Evolutionary conservation across 2,113 vertebrate genomes (phyloP).

Genomic region (Pollachius pollachius): DNA sequence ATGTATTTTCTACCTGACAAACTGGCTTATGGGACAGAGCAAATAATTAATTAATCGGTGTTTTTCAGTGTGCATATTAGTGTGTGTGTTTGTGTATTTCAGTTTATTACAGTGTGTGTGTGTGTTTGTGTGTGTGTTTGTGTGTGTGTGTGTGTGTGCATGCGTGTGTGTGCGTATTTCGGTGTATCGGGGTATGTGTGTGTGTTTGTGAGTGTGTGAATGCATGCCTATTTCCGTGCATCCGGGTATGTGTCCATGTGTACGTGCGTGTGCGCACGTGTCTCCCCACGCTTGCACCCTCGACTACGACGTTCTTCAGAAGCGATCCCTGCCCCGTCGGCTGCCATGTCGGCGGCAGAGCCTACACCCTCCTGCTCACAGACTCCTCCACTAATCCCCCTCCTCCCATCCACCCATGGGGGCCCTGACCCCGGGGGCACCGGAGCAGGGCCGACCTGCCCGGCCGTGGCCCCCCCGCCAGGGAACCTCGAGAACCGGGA

Average conservation of each 20-base stretch:
- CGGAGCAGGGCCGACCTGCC: slow-evolving; percentile 55
- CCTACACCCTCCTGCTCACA: slow-evolving; percentile 57
- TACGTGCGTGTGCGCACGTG: slow-evolving; percentile 9
- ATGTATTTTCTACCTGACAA: no score
- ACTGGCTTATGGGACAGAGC: no score
- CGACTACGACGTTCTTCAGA: slow-evolving; percentile 41
- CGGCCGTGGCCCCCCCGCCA: slow-evolving; percentile 5
- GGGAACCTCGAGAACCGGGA: no score
- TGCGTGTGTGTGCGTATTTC: not conserved
- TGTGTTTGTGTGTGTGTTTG: not conserved
- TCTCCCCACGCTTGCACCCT: slow-evolving; percentile 19
- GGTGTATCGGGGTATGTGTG: not conserved
- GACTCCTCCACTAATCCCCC: slow-evolving; percentile 66
- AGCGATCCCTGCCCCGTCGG: slow-evolving; percentile 52
- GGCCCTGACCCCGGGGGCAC: slow-evolving; percentile 59
- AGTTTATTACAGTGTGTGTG: no score
- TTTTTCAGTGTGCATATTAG: no score
- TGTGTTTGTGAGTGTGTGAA: slow-evolving; percentile 14
- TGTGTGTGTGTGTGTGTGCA: not conserved
- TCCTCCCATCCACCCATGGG: slow-evolving; percentile 52
- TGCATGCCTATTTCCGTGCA: not conserved
- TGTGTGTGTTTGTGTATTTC: no score
- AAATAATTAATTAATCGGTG: no score
- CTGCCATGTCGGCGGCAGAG: slow-evolving; percentile 36
- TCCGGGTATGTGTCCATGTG: not conserved